Conservation (phyloP, 2,888 invertebrate species). For the Andrena marginata region DNA sequence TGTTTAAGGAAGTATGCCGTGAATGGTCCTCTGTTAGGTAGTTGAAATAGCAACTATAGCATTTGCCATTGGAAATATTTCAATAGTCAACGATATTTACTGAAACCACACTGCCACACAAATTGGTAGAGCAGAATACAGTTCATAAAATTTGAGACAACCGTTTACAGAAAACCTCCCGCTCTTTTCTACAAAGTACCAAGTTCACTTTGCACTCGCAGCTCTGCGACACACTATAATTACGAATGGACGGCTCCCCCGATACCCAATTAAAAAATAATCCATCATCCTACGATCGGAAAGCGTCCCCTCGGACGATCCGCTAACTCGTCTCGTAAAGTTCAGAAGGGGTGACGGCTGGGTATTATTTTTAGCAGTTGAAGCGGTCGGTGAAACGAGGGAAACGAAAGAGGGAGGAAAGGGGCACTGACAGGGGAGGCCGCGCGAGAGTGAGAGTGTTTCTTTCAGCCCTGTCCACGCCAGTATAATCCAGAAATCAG, state of each 20-base stretch:
- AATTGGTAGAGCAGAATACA: too few species aligned
- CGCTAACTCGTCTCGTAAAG: conserved; percentile 18
- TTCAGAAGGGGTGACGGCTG: conserved; percentile 37
- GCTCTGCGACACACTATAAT: neutral
- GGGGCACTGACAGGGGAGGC: conserved; percentile 34
- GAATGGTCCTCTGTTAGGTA: too few species aligned
- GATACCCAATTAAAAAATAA: conserved; percentile 15
- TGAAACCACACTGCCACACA: too few species aligned
- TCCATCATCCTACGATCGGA: conserved; percentile 23
- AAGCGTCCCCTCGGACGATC: conserved; percentile 21
- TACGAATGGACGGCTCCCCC: neutral
- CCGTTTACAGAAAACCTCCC: neutral
- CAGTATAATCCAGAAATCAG: conserved; percentile 84
- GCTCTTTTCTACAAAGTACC: too few species aligned
- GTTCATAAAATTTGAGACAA: too few species aligned
- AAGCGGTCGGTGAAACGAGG: conserved; percentile 23
- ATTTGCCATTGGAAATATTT: too few species aligned
- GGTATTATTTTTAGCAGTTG: conserved; percentile 53
- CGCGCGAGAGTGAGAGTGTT: conserved; percentile 62
- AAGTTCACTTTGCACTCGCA: neutral
- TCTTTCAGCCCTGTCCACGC: conserved; percentile 77
- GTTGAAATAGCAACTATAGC: too few species aligned
- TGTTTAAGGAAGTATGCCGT: too few species aligned
- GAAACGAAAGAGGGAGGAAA: conserved; percentile 30
- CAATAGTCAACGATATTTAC: too few species aligned